phyloP scores from a whole-genome alignment of 2,113 vertebrate species.

The Rhadina sibilatrix region DNA sequence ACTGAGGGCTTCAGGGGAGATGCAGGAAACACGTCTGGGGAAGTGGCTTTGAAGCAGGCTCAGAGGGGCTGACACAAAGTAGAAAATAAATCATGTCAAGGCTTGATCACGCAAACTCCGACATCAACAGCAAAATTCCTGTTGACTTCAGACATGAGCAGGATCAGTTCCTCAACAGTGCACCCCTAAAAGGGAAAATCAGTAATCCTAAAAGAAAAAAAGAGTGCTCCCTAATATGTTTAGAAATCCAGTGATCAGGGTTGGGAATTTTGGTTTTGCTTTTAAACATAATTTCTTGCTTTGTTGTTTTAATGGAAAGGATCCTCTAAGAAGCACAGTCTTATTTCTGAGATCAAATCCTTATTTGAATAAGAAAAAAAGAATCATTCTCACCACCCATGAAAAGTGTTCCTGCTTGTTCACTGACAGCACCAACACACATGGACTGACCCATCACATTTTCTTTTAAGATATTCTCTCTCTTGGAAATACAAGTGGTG shows the following conservation, averaged over 20 bases:
- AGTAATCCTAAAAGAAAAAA: neutral
- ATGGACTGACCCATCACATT: neutral
- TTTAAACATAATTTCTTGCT: neutral
- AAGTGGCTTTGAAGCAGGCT: slow-evolving; percentile 16
- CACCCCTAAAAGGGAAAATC: neutral
- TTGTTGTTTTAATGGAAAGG: neutral
- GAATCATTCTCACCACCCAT: neutral
- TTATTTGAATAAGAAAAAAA: neutral
- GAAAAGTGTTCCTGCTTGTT: neutral
- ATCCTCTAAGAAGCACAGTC: neutral
- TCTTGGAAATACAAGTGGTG: neutral
- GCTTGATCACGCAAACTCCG: neutral
- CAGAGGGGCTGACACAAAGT: neutral
- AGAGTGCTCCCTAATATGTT: neutral
- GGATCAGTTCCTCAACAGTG: neutral
- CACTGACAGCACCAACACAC: neutral
- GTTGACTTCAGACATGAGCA: neutral
- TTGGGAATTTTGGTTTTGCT: neutral
- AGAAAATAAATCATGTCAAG: neutral
- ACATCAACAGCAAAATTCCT: neutral
- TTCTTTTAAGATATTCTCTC: neutral
- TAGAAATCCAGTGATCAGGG: neutral
- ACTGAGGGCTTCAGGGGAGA: neutral
- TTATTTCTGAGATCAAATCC: neutral
- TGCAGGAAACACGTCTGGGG: neutral